Base-by-base conservation (phyloP, 2,797 vertebrate species). In the Lepidocolaptes lacrymiger region DNA sequence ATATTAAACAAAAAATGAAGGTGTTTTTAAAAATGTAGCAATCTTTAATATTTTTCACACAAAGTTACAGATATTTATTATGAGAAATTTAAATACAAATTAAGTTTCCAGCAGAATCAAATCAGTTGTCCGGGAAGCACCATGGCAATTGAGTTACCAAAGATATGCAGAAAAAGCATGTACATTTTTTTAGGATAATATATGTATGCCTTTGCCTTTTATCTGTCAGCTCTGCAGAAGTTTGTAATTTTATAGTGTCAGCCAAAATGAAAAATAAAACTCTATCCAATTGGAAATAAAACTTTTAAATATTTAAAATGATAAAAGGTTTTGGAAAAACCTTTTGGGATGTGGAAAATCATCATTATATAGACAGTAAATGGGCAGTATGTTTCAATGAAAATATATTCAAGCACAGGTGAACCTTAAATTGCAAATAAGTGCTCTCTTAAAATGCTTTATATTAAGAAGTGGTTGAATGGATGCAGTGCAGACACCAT, bases 111-210 rank as follows among this genome's bases (percentile, higher is more conserved):
- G 8, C 52, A 66, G n/a, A 68, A 68, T 55, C 6, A 44, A 14
- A 59, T 80, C 5, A 44, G 7, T 55, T 66, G 79, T 66, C 17
- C 26, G 20, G 34, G 27, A 79, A 66, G 9, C 36, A 59, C 17
- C 0, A 1, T 27, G 39, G 7, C 30, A 83, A 15, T 12, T 0
- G 2, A 54, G 23, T 67, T 81, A 68, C 20, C 20, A 39, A 81
- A 56, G 16, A 22, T 27, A 11, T 68, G 28, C 7, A 52, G 34
- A 52, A 66, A 44, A 56, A 12, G 0, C 24, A 14, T 5, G 5
- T 15, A 9, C 1, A 5, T 37, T 61, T 88, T 59, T 80, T 46
- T 41, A 51, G 39, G 6, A 15, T 26, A 59, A 66, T 16, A 21
- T 6, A 22, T 15, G 3, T 48, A 37, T 82, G 23, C 7, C 30